Conservation (phyloP, 2,113 vertebrate species). For the Oxygymnocypris stewartii region DNA sequence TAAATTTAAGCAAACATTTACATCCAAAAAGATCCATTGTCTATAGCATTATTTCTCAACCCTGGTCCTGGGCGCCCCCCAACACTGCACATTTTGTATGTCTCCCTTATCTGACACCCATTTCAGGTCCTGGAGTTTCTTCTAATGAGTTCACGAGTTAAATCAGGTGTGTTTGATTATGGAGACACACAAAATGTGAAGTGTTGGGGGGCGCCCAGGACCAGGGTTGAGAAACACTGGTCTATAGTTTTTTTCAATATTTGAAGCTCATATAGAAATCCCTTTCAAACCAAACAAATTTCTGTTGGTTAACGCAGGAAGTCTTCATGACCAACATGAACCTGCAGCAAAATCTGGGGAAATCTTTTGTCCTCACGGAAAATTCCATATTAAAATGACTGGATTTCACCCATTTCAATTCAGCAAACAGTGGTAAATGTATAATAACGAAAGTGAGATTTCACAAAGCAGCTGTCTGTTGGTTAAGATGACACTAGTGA, state of each 20-base stretch:
- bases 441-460: background rate
- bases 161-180: no score
- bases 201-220: no score
- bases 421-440: background rate
- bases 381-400: background rate
- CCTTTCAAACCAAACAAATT: background rate
- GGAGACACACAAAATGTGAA: no score
- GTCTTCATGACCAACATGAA: background rate
- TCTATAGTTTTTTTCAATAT: background rate
- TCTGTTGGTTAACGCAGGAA: background rate
- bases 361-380: background rate
- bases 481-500: background rate
- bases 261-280: background rate
- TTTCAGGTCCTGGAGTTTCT: no score
- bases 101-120: no score
- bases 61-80: no score
- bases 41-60: background rate
- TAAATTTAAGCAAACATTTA: background rate
- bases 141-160: no score
- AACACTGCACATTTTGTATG: no score
- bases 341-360: background rate
- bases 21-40: background rate
- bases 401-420: background rate
- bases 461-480: background rate
- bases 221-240: no score